Evolutionary conservation across 2,113 vertebrate genomes (phyloP).

Genomic region (Galbula dea): DNA sequence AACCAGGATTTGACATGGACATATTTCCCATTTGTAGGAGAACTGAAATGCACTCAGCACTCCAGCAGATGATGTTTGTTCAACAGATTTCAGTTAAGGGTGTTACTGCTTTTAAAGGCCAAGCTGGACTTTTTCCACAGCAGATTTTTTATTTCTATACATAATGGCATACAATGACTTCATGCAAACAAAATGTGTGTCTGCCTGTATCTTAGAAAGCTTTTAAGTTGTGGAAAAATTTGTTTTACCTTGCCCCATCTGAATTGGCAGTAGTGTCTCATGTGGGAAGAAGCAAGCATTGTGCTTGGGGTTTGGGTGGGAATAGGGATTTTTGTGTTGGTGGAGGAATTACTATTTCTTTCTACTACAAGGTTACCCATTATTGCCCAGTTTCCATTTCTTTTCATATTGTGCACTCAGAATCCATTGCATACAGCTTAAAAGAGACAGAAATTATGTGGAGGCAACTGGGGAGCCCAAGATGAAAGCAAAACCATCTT

Average conservation of each 20-base stretch:
- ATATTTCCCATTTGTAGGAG: background rate
- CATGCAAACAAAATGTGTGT: background rate
- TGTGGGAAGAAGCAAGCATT: background rate
- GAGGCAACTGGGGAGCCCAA: background rate
- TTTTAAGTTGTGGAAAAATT: background rate
- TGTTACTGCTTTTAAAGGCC: constrained; percentile 4
- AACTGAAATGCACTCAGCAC: background rate
- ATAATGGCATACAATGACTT: background rate
- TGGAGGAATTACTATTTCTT: background rate
- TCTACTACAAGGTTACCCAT: background rate
- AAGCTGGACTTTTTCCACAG: background rate
- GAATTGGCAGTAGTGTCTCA: background rate
- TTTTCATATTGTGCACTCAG: background rate
- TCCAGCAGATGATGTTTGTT: background rate
- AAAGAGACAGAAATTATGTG: background rate
- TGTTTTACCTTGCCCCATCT: background rate
- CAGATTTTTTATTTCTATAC: background rate
- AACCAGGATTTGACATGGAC: background rate
- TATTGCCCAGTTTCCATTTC: background rate
- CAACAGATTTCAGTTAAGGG: background rate
- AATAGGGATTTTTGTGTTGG: background rate
- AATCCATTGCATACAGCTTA: background rate
- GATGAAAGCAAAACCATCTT: constrained; percentile 3
- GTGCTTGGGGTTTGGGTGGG: background rate
- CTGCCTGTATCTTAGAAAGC: background rate